Evolutionary conservation across 2,888 invertebrate genomes (phyloP).

Genomic region (Eristalinus aeneus): DNA sequence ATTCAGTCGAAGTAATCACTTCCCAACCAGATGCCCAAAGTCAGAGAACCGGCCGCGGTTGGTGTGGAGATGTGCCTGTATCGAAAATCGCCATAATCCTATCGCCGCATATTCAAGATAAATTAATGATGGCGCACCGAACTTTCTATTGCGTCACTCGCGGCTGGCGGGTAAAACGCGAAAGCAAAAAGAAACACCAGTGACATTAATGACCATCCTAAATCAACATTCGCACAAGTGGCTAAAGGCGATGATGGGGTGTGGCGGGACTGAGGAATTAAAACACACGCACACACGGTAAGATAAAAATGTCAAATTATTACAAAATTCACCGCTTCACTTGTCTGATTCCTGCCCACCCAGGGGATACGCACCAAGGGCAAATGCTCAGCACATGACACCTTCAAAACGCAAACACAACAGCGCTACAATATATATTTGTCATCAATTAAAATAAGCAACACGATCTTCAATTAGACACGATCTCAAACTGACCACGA

Average conservation of each 20-base stretch:
- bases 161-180: neutral
- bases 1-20: neutral
- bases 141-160: slow-evolving; percentile 20
- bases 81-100: neutral
- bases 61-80: neutral
- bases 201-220: slow-evolving; percentile 24
- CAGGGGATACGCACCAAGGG: slow-evolving; percentile 28
- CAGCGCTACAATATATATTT: slow-evolving; percentile 32
- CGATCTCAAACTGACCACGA: neutral
- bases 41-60: neutral
- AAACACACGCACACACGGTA: slow-evolving; percentile 25
- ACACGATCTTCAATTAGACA: slow-evolving; percentile 18
- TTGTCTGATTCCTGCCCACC: slow-evolving; percentile 20
- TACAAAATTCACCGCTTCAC: slow-evolving; percentile 38
- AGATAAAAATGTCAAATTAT: slow-evolving; percentile 31
- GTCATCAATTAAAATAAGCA: slow-evolving; percentile 47
- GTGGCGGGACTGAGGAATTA: neutral
- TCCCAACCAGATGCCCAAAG: neutral
- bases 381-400: neutral
- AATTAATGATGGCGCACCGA: neutral
- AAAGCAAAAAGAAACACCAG: neutral
- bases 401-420: neutral
- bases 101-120: neutral
- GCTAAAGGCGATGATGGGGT: neutral
- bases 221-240: slow-evolving; percentile 16